A percentile compares a stretch with the other conserved stretches of the same genome.
Evolutionary conservation across 2,888 invertebrate genomes (phyloP).

Genomic region (Electrophaes corylata): DNA sequence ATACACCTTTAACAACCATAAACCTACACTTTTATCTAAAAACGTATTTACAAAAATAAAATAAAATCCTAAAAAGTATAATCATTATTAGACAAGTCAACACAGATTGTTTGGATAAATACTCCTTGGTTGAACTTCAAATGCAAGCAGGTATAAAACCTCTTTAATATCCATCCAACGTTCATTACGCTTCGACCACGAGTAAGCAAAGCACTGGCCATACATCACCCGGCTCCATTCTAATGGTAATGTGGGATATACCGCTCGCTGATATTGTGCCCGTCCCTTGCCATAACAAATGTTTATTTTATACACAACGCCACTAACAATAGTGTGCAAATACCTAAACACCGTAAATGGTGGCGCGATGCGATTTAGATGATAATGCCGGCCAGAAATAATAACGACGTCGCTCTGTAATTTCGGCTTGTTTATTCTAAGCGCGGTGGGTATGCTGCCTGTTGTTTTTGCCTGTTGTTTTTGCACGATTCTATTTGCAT

Average conservation of each 20-base stretch:
- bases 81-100: too few species aligned
- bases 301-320: conserved; percentile 84
- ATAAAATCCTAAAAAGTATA: too few species aligned
- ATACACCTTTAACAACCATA: too few species aligned
- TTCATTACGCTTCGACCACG: conserved; percentile 41
- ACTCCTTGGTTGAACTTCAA: not conserved
- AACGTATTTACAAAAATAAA: too few species aligned
- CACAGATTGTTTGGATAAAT: too few species aligned
- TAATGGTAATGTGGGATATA: conserved; percentile 80
- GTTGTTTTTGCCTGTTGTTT: conserved; percentile 46
- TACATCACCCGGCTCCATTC: conserved; percentile 79
- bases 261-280: conserved; percentile 74
- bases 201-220: conserved; percentile 56
- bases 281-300: conserved; percentile 80
- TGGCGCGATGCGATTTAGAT: conserved; percentile 82
- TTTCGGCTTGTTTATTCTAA: conserved; percentile 62
- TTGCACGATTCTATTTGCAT: conserved; percentile 43
- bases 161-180: conserved; percentile 35
- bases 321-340: conserved; percentile 84
- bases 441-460: conserved; percentile 43
- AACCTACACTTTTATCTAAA: too few species aligned
- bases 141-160: not conserved
- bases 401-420: conserved; percentile 72
- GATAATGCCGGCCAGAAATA: conserved; percentile 78
- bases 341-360: conserved; percentile 82